Conservation (phyloP, 2,113 vertebrate genomes). For the Meriones unguiculatus region DNA sequence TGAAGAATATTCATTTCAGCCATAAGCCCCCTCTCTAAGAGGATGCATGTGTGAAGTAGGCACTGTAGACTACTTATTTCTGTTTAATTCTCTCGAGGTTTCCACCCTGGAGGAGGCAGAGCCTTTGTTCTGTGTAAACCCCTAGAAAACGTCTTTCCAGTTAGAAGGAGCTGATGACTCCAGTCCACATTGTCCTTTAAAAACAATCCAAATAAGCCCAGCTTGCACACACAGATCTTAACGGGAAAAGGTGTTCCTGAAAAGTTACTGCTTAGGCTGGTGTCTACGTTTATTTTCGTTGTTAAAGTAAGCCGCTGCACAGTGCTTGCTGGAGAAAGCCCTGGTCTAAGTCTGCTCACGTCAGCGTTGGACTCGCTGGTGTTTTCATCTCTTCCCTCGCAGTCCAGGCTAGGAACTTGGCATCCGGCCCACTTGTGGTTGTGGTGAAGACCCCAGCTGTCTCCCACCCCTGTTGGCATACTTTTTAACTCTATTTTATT, state of each 20-base stretch:
- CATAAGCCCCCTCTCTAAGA: neutral
- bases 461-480: neutral
- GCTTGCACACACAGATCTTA: neutral
- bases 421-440: neutral
- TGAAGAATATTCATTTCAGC: neutral
- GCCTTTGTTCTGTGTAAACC: neutral
- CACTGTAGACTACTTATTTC: too few relatives aligned
- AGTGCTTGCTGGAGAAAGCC: neutral
- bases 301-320: neutral
- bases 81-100: neutral
- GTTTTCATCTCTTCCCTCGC: neutral
- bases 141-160: neutral
- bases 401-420: neutral
- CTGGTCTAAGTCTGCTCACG: neutral
- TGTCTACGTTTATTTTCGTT: neutral
- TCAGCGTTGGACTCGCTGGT: neutral
- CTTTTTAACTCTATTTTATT: too few relatives aligned
- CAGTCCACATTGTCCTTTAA: neutral
- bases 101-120: neutral
- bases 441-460: neutral
- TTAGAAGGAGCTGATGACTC: neutral
- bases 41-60: neutral
- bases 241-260: neutral
- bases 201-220: neutral
- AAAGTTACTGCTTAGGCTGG: neutral